Evolutionary conservation across 2,113 vertebrate genomes (phyloP).

Genomic region (Prietella phreatophila): DNA sequence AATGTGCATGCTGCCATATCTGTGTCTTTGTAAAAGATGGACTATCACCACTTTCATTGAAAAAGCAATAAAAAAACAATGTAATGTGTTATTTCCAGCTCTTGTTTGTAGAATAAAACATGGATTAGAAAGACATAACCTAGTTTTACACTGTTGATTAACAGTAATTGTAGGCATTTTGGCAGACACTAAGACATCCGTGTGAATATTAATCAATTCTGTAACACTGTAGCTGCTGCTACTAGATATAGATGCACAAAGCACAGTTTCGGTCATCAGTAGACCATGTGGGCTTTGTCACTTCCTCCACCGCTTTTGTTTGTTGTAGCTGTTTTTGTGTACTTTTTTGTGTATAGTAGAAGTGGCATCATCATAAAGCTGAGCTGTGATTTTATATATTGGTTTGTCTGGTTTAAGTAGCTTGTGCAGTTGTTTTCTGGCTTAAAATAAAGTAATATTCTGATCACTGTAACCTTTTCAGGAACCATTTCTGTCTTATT

Average conservation of each 20-base stretch:
- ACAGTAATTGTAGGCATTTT: neutral
- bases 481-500: neutral
- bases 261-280: conserved; percentile 26
- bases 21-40: conserved; percentile 8
- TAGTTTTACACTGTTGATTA: neutral
- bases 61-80: conserved; percentile 35
- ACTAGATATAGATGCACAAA: conserved; percentile 27
- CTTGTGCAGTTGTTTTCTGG: conserved; percentile 54
- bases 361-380: neutral
- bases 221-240: conserved; percentile 17
- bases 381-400: conserved; percentile 53
- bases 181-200: neutral
- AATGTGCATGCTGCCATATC: conserved; percentile 33
- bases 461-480: neutral
- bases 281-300: conserved; percentile 8
- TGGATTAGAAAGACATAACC: neutral
- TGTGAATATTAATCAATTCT: neutral
- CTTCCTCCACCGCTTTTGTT: neutral
- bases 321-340: conserved; percentile 32
- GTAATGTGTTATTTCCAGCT: neutral
- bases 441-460: conserved; percentile 51
- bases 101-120: neutral
- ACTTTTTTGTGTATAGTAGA: conserved; percentile 28
- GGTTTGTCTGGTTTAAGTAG: conserved; percentile 36
- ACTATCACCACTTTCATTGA: conserved; percentile 1